Conservation (phyloP, 35 echinoderm and acorn worm genomes). For the Eucidaris tribuloides region DNA sequence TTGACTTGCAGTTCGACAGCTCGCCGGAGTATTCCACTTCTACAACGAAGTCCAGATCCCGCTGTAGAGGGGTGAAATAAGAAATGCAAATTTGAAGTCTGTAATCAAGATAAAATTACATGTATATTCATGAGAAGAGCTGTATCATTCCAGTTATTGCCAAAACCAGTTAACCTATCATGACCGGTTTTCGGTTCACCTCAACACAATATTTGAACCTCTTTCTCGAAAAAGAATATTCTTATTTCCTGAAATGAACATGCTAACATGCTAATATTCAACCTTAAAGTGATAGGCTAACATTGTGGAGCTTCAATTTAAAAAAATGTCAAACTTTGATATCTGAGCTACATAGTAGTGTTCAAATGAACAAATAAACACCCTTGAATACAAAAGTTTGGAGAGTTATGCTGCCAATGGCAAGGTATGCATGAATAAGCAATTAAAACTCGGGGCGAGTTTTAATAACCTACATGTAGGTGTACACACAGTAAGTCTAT, state of each 20-base stretch:
- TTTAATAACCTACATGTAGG: too few species aligned
- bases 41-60: slow-evolving; percentile 87
- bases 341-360: too few species aligned
- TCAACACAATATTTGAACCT: background rate
- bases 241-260: background rate
- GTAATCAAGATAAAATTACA: background rate
- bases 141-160: background rate
- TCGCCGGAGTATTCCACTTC: slow-evolving; percentile 84
- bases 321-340: too few species aligned
- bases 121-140: background rate
- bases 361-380: too few species aligned
- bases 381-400: too few species aligned
- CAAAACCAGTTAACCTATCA: background rate
- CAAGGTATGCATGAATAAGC: too few species aligned
- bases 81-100: background rate
- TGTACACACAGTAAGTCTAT: too few species aligned
- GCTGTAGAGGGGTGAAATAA: slow-evolving; percentile 44
- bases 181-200: background rate
- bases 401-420: too few species aligned
- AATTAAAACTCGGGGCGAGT: too few species aligned
- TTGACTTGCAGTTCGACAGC: slow-evolving; percentile 58
- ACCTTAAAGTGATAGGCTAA: too few species aligned
- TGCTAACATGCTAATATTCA: too few species aligned
- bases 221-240: background rate
- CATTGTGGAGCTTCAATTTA: too few species aligned